Conservation (phyloP, 2,113 vertebrate genomes). For the Cynopterus brachyotis region DNA sequence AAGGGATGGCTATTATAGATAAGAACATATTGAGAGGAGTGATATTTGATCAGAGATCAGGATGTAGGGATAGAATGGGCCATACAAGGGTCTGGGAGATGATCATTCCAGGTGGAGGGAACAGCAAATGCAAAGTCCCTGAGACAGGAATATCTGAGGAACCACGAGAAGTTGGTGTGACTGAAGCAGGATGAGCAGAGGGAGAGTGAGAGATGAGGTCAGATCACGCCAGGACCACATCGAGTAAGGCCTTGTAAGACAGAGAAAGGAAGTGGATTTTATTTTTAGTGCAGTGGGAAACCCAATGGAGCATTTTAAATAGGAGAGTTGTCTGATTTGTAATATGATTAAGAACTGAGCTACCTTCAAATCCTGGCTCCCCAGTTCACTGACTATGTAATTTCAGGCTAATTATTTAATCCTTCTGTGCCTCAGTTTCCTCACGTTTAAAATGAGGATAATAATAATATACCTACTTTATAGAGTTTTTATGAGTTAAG, state of each 20-base stretch:
- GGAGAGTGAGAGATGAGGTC: not conserved
- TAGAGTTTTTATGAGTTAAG: not conserved
- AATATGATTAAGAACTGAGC: not conserved
- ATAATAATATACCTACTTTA: not conserved
- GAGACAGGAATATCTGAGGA: not conserved
- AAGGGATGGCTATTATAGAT: not conserved
- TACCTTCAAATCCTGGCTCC: not conserved
- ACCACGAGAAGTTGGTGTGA: not conserved
- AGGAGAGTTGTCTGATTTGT: not conserved
- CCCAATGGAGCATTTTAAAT: not conserved
- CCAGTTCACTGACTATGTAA: not conserved
- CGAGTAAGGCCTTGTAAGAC: not conserved
- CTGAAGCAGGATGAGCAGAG: not conserved
- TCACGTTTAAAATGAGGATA: not conserved
- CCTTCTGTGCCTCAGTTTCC: not conserved
- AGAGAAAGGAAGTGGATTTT: not conserved
- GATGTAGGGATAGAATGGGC: not conserved
- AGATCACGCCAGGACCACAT: not conserved
- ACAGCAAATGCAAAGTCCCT: not conserved
- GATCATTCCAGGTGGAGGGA: not conserved
- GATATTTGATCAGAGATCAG: not conserved
- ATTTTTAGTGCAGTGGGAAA: constrained; percentile 2
- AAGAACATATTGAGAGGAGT: not conserved
- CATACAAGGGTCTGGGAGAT: not conserved
- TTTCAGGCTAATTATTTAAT: not conserved